Conservation (phyloP, 1,140 invertebrate species). For the Psilanteris sp. region DNA sequence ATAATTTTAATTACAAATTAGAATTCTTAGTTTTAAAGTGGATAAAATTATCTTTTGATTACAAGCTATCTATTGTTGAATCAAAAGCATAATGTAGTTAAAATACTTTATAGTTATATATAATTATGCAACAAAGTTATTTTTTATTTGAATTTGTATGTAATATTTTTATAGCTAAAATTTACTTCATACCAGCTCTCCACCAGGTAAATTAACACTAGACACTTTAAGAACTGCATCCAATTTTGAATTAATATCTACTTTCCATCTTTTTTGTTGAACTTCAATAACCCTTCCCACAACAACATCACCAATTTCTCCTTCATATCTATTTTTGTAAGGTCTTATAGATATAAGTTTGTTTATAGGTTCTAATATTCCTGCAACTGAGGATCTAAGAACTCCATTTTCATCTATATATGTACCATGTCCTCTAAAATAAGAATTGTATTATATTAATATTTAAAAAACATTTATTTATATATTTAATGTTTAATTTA, state of each 20-base stretch:
- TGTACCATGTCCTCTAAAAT: constrained; percentile 95
- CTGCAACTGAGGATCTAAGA: constrained; percentile 95
- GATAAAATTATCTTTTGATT: too few relatives aligned
- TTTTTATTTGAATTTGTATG: too few relatives aligned
- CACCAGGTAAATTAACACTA: constrained; percentile 97
- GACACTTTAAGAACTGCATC: constrained; percentile 94
- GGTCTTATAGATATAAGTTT: constrained; percentile 95
- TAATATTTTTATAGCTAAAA: too few relatives aligned
- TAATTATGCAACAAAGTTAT: too few relatives aligned
- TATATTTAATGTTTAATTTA: constrained; percentile 1
- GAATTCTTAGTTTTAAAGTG: too few relatives aligned
- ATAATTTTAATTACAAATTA: too few relatives aligned
- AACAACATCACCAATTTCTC: constrained; percentile 98
- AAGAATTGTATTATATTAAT: constrained; percentile 14
- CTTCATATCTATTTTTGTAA: constrained; percentile 92
- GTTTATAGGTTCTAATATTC: constrained; percentile 95
- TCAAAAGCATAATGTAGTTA: too few relatives aligned
- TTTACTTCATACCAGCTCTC: constrained; percentile 88
- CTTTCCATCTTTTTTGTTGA: constrained; percentile 95
- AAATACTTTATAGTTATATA: too few relatives aligned
- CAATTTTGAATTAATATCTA: constrained; percentile 94
- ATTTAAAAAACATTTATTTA: not conserved
- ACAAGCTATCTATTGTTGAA: too few relatives aligned
- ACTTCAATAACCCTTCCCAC: constrained; percentile 96
- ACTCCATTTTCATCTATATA: constrained; percentile 89